Conservation (phyloP, 1,140 invertebrate genomes). For the Macrostomum lignano region DNA sequence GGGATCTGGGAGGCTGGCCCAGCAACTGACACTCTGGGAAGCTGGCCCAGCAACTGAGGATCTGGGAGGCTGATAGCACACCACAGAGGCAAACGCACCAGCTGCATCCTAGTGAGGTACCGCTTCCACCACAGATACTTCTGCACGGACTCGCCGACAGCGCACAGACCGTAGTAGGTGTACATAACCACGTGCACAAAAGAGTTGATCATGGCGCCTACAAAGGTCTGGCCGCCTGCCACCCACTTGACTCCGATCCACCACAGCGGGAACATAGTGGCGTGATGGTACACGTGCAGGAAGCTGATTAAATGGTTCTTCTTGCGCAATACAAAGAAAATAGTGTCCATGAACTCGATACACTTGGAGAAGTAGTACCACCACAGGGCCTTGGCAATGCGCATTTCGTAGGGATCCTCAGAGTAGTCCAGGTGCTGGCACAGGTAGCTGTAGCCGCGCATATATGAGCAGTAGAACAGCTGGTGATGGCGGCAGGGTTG, state of each 20-base stretch:
- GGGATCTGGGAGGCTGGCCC: too few species aligned
- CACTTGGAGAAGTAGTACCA: slow-evolving; percentile 89
- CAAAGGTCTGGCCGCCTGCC: slow-evolving; percentile 43
- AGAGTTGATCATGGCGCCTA: slow-evolving; percentile 26
- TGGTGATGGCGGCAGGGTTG: too few species aligned
- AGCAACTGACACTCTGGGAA: too few species aligned
- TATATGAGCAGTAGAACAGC: slow-evolving; percentile 41
- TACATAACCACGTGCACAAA: slow-evolving; percentile 28
- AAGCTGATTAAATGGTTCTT: slow-evolving; percentile 53
- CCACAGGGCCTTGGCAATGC: slow-evolving; percentile 66
- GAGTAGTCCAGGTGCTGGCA: slow-evolving; percentile 72
- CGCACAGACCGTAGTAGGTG: slow-evolving; percentile 22
- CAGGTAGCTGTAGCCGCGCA: slow-evolving; percentile 46
- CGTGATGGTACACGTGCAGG: slow-evolving; percentile 58
- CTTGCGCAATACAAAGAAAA: slow-evolving; percentile 58
- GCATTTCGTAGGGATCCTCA: slow-evolving; percentile 39
- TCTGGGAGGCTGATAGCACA: too few species aligned
- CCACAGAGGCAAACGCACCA: too few species aligned
- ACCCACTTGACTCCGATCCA: slow-evolving; percentile 90
- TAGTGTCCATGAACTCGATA: slow-evolving; percentile 72
- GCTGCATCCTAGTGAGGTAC: slow-evolving; percentile 24
- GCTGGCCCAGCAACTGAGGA: too few species aligned
- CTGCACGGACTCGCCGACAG: slow-evolving; percentile 22
- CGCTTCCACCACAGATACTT: slow-evolving; percentile 29
- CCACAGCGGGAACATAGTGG: slow-evolving; percentile 36